Base-by-base conservation (phyloP, 2,888 invertebrate genomes). In the Mamestra brassicae region DNA sequence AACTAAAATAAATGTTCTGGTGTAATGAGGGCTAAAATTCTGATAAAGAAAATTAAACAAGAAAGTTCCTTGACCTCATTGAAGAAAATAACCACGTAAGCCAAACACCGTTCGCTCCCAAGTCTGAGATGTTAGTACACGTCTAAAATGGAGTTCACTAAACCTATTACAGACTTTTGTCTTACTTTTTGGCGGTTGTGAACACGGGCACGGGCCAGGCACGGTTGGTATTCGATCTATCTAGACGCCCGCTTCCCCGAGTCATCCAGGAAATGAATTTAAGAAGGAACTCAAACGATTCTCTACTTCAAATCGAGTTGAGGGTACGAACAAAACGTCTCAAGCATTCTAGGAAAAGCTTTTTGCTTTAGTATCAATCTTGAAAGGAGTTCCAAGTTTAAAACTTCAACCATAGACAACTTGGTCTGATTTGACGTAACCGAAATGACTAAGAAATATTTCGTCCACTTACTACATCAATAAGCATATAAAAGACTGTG, bases 251-350 rank as follows among this genome's bases (percentile, higher is more conserved):
- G 69, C 80, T 80, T 82, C 71, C 66, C 74, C 57, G 67, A 85
- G 81, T 83, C 87, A 85, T 89, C 86, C 89, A 86, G 89, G 90
- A 91, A 92, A 91, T 90, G 88, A 90, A 89, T 90, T 91, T 91
- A 89, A 87, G 87, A 81, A 86, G 76, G 73, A 86, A 83, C 84
- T 87, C 77, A 64, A 79, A 77, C 84, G 78, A 73, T 78, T 73
- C 74, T 80, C 61, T 65, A 66, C 78, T 85, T 72, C 45, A 71
- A 86, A 84, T 81, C 54, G 78, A 87, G 76, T 86, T 83, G 15
- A 80, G 63, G 17, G 61, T 45, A 65, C 58, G 72, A 80, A 79
- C 71, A 72, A 76, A 78, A 74, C 74, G 38, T 71, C 64, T 77
- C 42, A 60, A 81, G 55, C n/a, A 70, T 74, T 78, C 42, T 54